These are phyloP conservation scores for Pantherophis vulpinus DNA, from an alignment of 2,797 vertebrate genomes.

Conservation along the genomic window DNA sequence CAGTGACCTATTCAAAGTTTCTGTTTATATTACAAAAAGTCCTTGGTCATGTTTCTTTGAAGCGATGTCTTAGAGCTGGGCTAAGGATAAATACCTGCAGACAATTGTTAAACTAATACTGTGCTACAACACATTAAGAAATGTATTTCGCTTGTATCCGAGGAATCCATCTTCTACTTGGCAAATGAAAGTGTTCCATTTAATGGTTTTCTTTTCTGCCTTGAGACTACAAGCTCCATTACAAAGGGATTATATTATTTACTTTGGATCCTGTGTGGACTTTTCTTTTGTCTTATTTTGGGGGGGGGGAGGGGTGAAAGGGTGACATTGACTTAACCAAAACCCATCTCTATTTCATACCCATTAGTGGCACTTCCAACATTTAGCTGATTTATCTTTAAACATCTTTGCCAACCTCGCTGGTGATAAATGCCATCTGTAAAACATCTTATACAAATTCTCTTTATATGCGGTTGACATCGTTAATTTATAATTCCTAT, in stretches of 20 bases:
- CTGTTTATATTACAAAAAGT: constrained; percentile 2
- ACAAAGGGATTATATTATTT: background rate
- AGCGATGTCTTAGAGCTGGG: background rate
- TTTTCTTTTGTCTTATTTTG: background rate
- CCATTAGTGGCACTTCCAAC: no score
- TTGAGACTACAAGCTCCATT: background rate
- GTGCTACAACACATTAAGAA: background rate
- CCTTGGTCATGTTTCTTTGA: background rate
- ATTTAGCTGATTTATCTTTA: no score
- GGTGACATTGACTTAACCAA: background rate
- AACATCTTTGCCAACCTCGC: no score
- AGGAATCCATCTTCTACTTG: constrained; percentile 8
- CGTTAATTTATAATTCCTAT: no score
- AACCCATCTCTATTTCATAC: no score
- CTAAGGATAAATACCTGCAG: background rate
- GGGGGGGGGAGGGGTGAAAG: background rate
- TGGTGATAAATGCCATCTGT: no score
- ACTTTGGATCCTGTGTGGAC: background rate
- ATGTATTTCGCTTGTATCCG: background rate
- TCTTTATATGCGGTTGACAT: no score
- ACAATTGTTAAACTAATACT: constrained; percentile 3
- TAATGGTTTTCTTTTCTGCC: constrained; percentile 10
- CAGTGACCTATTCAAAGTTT: constrained; percentile 9
- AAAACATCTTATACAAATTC: no score
- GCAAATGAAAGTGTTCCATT: constrained; percentile 23